Conservation (phyloP, 2,797 vertebrate genomes). For the Pitangus sulphuratus region DNA sequence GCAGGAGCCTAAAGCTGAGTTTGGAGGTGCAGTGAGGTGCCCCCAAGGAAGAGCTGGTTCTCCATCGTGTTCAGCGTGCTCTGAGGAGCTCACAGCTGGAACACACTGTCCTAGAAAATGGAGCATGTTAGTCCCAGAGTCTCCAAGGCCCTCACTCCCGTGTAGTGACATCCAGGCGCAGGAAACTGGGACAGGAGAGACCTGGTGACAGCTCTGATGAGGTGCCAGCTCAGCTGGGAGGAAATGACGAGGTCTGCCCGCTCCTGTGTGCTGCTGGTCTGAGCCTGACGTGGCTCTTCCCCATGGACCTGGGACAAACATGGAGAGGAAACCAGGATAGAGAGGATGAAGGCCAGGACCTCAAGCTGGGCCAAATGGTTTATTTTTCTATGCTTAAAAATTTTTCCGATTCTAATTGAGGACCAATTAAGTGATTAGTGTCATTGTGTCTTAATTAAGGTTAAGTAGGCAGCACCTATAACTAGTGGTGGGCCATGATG, state of each 20-base stretch:
- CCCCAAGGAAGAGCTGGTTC: not conserved
- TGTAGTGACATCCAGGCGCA: not conserved
- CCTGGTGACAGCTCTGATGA: not conserved
- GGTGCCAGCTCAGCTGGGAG: not conserved
- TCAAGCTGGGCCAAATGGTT: not conserved
- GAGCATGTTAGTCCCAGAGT: not conserved
- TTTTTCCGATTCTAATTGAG: not conserved
- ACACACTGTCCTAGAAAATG: conserved; percentile 53
- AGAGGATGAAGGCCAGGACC: not conserved
- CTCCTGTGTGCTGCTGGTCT: not conserved
- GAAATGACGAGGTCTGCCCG: not conserved
- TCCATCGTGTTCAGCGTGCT: rapidly evolving
- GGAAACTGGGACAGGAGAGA: conserved; percentile 53
- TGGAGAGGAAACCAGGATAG: not conserved
- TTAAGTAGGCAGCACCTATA: not conserved
- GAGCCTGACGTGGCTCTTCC: not conserved
- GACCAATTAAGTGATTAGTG: not conserved
- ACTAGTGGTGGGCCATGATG: not conserved
- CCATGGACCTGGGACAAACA: not conserved
- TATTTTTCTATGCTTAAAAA: not conserved
- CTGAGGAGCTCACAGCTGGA: conserved; percentile 44
- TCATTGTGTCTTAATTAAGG: conserved; percentile 15
- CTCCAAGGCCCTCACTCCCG: not conserved
- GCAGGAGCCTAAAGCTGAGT: not conserved
- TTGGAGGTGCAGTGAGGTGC: not conserved